Conservation (phyloP, 1,140 invertebrate genomes). For the Olivierus martensii region DNA sequence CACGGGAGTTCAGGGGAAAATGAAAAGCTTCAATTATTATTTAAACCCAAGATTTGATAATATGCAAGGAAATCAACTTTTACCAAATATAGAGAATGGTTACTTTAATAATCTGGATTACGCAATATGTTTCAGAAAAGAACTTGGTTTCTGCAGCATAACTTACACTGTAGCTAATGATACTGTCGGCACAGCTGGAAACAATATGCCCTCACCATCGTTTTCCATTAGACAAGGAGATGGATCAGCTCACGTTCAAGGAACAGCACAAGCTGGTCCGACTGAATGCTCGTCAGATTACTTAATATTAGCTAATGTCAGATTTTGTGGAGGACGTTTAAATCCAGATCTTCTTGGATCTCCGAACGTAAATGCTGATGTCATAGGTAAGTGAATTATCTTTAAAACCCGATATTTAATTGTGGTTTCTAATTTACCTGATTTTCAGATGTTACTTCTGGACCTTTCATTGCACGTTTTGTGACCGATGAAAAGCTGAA, state of each 20-base stretch:
- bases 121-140: slow-evolving; percentile 52
- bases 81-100: background rate
- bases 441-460: too few species aligned
- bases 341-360: slow-evolving; percentile 44
- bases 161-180: slow-evolving; percentile 24
- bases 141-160: slow-evolving; percentile 30
- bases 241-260: slow-evolving; percentile 43
- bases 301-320: slow-evolving; percentile 45
- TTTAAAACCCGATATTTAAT: too few species aligned
- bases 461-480: too few species aligned
- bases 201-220: slow-evolving; percentile 47
- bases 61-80: background rate
- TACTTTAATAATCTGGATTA: slow-evolving; percentile 56
- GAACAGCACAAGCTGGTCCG: slow-evolving; percentile 46
- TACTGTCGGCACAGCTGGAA: slow-evolving; percentile 36
- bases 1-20: slow-evolving; percentile 38
- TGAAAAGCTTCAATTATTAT: slow-evolving; percentile 49
- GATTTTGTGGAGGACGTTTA: slow-evolving; percentile 54
- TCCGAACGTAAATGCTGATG: slow-evolving; percentile 45
- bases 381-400: slow-evolving; percentile 38
- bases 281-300: slow-evolving; percentile 57
- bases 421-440: too few species aligned
- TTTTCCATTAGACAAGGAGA: slow-evolving; percentile 19
- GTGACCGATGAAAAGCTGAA: too few species aligned
- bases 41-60: background rate